Base-by-base conservation (phyloP, 2,113 vertebrate genomes). In the Phylloscopus whistleri region DNA sequence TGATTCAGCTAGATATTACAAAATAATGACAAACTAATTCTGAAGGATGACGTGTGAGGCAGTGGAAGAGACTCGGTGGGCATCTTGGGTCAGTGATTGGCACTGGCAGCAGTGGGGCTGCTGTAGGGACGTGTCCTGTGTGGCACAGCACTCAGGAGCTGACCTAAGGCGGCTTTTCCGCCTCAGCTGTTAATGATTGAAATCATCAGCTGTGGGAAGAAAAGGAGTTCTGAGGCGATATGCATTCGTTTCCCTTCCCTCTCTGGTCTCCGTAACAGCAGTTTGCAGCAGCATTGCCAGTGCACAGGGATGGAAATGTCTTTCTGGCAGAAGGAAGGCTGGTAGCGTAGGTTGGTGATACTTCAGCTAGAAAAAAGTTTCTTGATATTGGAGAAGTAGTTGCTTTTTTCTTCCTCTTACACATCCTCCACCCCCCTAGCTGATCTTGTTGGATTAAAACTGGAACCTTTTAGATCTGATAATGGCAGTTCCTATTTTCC, bases 341-440 rank as follows among this genome's bases (percentile, higher is more conserved):
- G 37, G 23, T 43, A 60, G 44, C 35, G 49, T 7, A 39, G 43
- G 21, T 19, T 93, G 72, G 19, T 7, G 6, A 26, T 60, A 19
- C 67, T 90, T 77, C 66, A 84, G 51, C 33, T 70, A 16, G 21
- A 19, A 87, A 74, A 56, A 13, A 11, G 16, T 0, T 2, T 16
- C 10, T 15, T 39, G 2, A 4, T 20, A 76, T 14, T 52, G 12
- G 18, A 69, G 55, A 69, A 64, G 20, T 52, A 41, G 6, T 63
- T 84, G 24, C 5, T 51, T 41, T 55, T 56, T 75, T 27, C 7
- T 43, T 52, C 39, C 76, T 55, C 10, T 17, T 16, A 44, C 37
- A 10, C 43, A 19, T 11, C 7, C 8, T 11, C 16, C 13, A 12
- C 3, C 1, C 5, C 13, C 0, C 0, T 3, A 30, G 1, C 0